Evolutionary conservation across 2,113 vertebrate genomes (phyloP).

Genomic region (Catharus minimus): DNA sequence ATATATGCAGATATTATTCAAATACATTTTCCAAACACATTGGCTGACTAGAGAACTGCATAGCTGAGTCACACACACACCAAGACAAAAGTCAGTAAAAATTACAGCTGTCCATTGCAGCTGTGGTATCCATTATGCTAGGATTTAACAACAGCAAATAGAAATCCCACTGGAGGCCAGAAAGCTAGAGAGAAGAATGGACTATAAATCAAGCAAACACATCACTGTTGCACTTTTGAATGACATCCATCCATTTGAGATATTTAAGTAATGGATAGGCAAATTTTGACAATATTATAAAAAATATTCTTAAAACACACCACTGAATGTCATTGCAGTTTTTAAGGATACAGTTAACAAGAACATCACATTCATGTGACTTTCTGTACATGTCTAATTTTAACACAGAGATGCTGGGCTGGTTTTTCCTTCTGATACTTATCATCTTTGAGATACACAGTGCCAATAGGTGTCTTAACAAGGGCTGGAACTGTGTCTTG

Average conservation of each 20-base stretch:
- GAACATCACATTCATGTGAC: background rate
- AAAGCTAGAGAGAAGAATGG: background rate
- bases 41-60: background rate
- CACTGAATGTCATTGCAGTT: background rate
- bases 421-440: background rate
- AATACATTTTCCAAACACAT: conserved; percentile 9
- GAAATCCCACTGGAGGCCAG: background rate
- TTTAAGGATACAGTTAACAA: background rate
- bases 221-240: background rate
- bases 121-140: background rate
- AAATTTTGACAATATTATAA: background rate
- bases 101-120: conserved; percentile 17
- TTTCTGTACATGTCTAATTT: background rate
- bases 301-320: background rate
- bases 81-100: conserved; percentile 33
- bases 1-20: background rate
- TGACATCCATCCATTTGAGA: background rate
- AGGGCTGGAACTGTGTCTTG: background rate
- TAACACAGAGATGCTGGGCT: background rate
- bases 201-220: background rate
- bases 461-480: background rate
- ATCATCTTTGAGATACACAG: background rate
- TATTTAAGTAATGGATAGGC: background rate
- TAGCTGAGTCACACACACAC: background rate
- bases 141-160: background rate